Evolutionary conservation across 2,113 vertebrate genomes (phyloP), one percentile per base, ranked within the genome.

Genomic region (Isurus oxyrinchus): DNA sequence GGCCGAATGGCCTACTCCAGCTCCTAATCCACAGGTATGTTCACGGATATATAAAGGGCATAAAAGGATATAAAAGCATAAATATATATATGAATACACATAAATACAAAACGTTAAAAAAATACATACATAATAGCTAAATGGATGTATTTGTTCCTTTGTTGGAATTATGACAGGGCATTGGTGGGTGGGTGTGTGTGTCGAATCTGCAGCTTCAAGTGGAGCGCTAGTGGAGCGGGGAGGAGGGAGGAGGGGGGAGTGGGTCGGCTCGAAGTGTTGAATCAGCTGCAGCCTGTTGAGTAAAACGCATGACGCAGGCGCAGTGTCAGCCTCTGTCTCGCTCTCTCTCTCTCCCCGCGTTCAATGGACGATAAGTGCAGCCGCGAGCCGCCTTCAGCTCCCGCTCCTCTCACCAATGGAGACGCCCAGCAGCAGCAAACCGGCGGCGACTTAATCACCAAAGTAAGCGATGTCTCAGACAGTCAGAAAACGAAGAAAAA

Each of bases 391-490:
- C 94, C 44, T 25, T 69, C 57, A 49, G 61, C 93, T 94, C 93
- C 66, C 66, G 61, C 94, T 31, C 94, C 66, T 13, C 63, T 72
- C 94, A 67, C 61, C 66, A 72, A 72, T 69, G 94, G 94, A 72
- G 94, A 95, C 94, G 94, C 94, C 94, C 63, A 49, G 23, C 94
- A 95, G 57, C 91, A 94, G 88, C 90, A 94, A 59, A 59, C 59
- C 94, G 94, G 23, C 94, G 66, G 93, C 14, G 61, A 72, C 94
- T 14, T 95, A 16, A 72, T 72, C 94, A 95, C 94, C 94, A 95
- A 69, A 95, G 94, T 69, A 5, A 95, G 94, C 94, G 94, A 95
- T 95, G 94, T 49, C 94, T 95, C 94, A 95, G 94, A 95, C 66
- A 13, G 94, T 25, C 66, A 95, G 94, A 95, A 95, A 72, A 53